Evolutionary conservation across 1,140 invertebrate species (phyloP).

Genomic region (Camponotus floridanus): DNA sequence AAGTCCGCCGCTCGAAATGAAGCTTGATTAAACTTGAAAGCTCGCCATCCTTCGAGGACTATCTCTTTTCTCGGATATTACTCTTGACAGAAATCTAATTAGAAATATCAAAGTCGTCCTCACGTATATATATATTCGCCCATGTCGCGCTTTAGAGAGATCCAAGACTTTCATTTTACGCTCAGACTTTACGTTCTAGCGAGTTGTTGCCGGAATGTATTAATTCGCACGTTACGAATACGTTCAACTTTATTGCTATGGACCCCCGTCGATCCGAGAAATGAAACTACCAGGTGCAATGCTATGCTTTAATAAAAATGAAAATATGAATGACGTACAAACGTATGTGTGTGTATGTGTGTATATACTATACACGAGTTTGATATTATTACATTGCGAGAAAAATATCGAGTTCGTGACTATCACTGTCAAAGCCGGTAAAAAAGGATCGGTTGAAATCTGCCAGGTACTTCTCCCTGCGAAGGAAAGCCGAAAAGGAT

Average conservation of each 20-base stretch:
- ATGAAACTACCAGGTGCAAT: background rate
- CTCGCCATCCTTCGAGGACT: background rate
- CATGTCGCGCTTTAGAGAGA: constrained; percentile 15
- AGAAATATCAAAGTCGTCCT: constrained; percentile 44
- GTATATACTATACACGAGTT: background rate
- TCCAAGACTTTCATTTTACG: constrained; percentile 22
- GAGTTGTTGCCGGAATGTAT: background rate
- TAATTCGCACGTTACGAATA: constrained; percentile 26
- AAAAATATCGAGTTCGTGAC: background rate
- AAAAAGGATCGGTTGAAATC: constrained; percentile 6
- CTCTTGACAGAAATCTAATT: constrained; percentile 51
- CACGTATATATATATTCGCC: background rate
- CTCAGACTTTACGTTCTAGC: constrained; percentile 15
- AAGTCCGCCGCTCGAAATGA: background rate
- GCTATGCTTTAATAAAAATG: constrained; percentile 13
- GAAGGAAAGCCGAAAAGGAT: constrained; percentile 31
- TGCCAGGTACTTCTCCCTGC: background rate
- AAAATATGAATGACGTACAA: background rate
- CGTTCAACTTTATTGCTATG: constrained; percentile 26
- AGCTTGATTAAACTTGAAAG: constrained; percentile 43
- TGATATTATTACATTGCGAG: background rate
- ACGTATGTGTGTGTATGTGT: too few species aligned
- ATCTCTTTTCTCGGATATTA: constrained; percentile 11
- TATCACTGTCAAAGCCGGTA: background rate
- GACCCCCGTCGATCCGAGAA: background rate